Percentiles rank a stretch among this genome's conserved stretches.
phyloP scores from a whole-genome alignment of 1,140 invertebrate species.

The Calosoma granatense region DNA sequence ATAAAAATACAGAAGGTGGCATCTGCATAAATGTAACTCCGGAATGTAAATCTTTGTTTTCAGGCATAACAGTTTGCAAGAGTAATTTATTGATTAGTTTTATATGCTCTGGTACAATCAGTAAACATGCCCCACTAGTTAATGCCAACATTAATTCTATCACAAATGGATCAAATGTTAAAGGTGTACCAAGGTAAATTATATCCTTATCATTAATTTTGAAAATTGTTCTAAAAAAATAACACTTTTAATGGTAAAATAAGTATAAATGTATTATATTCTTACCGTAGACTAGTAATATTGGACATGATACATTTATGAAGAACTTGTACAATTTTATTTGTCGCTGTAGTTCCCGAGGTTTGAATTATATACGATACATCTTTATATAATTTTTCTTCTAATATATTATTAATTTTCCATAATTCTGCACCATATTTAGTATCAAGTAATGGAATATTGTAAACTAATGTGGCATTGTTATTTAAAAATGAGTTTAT shows the following conservation, averaged over 20 bases:
- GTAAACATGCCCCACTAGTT: constrained; percentile 47
- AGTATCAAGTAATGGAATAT: not conserved
- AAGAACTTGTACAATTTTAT: constrained; percentile 51
- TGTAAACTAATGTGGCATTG: not conserved
- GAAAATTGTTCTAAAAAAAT: constrained; percentile 37
- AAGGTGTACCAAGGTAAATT: constrained; percentile 58
- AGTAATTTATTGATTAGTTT: constrained; percentile 39
- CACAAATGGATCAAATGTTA: constrained; percentile 76
- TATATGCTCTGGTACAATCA: constrained; percentile 47
- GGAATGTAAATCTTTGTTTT: constrained; percentile 30
- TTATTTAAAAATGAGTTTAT: not conserved
- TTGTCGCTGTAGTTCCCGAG: constrained; percentile 53
- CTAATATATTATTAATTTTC: not conserved
- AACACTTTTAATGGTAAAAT: constrained; percentile 11
- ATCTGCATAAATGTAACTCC: constrained; percentile 60
- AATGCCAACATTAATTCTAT: constrained; percentile 64
- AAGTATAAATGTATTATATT: constrained; percentile 9
- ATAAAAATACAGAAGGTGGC: constrained; percentile 61
- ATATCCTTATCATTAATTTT: constrained; percentile 43
- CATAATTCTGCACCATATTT: not conserved
- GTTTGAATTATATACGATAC: constrained; percentile 50
- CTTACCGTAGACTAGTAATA: constrained; percentile 44
- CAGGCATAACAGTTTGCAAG: constrained; percentile 36
- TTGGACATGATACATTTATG: constrained; percentile 51
- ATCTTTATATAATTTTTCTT: constrained; percentile 22